Conservation (phyloP, 2,888 invertebrate genomes). For the Yponomeuta cagnagella region DNA sequence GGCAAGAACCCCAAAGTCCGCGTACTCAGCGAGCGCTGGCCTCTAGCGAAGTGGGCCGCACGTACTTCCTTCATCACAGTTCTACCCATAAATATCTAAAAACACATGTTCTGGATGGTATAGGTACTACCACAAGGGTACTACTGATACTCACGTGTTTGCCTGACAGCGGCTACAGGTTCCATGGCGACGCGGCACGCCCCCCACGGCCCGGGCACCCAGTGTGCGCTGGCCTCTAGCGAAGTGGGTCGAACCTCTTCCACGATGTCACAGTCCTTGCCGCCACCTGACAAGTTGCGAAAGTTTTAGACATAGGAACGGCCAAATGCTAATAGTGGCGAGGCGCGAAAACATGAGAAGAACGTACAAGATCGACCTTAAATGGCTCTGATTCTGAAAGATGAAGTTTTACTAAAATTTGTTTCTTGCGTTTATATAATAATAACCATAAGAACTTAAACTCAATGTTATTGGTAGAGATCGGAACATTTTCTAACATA, state of each 20-base stretch:
- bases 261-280: conserved; percentile 63
- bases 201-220: conserved; percentile 72
- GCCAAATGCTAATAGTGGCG: too few species aligned
- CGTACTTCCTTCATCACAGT: conserved; percentile 67
- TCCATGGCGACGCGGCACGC: conserved; percentile 63
- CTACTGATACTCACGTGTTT: background rate
- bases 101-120: too few species aligned
- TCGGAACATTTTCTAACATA: background rate
- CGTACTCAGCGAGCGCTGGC: conserved; percentile 75
- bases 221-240: conserved; percentile 68
- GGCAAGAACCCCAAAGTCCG: conserved; percentile 67
- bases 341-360: too few species aligned
- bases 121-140: too few species aligned
- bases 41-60: conserved; percentile 47
- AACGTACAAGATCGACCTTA: too few species aligned
- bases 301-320: background rate
- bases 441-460: too few species aligned
- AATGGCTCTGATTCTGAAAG: too few species aligned
- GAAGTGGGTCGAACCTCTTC: conserved; percentile 62
- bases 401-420: too few species aligned
- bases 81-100: conserved; percentile 19
- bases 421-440: too few species aligned
- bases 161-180: conserved; percentile 35
- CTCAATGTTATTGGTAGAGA: too few species aligned
- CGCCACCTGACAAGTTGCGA: conserved; percentile 44